Percentiles rank a stretch among this genome's conserved stretches.
These are phyloP conservation scores for Pardalotus punctatus DNA, from an alignment of 2,113 vertebrate species.

Conservation along the genomic window DNA sequence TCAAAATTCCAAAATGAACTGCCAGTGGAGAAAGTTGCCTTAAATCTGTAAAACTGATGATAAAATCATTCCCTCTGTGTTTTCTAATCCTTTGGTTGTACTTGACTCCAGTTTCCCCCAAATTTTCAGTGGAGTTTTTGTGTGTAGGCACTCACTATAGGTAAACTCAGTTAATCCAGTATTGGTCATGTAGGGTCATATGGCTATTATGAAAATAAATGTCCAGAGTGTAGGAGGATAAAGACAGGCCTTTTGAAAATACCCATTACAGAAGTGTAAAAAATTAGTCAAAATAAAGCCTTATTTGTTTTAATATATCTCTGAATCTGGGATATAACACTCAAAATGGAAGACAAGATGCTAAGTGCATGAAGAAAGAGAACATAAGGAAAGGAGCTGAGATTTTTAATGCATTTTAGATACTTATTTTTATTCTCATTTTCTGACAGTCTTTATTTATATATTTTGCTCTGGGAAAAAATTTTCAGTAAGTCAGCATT, in stretches of 20 bases:
- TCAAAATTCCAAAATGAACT: background rate
- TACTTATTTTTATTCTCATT: conserved; percentile 1
- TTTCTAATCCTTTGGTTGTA: background rate
- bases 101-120: background rate
- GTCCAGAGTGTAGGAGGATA: background rate
- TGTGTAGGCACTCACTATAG: background rate
- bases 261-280: background rate
- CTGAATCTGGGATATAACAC: background rate
- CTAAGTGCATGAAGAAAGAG: background rate
- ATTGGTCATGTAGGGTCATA: background rate
- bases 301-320: background rate
- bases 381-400: background rate
- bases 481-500: background rate
- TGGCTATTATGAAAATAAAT: background rate
- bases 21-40: background rate
- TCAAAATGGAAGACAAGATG: background rate
- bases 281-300: background rate
- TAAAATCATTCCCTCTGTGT: background rate
- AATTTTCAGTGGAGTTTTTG: background rate
- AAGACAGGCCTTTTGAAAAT: background rate
- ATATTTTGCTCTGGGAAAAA: background rate
- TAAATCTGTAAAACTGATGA: background rate
- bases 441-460: background rate
- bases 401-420: background rate
- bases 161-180: background rate